These are phyloP conservation scores for Chymomyza fuscimana DNA, from an alignment of 2,888 invertebrate genomes.

Conservation along the genomic window DNA sequence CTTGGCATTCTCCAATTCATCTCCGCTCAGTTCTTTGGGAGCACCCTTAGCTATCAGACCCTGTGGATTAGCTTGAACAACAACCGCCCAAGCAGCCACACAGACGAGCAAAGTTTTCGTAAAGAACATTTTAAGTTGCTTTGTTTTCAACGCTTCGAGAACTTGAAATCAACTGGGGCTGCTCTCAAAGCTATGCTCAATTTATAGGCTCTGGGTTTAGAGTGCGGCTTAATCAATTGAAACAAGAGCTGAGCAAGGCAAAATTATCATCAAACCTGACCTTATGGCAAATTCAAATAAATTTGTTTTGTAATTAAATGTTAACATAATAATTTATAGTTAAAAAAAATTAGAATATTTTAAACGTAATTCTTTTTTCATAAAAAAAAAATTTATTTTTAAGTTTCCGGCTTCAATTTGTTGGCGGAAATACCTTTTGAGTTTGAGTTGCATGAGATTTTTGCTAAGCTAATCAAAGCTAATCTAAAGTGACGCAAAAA, in stretches of 20 bases:
- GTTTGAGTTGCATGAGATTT: too few species aligned
- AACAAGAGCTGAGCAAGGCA: not conserved
- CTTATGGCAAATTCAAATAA: not conserved
- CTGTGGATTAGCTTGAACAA: not conserved
- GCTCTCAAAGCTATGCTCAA: not conserved
- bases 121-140: not conserved
- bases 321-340: too few species aligned
- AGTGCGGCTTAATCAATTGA: not conserved
- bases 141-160: not conserved
- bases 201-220: not conserved
- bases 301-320: too few species aligned
- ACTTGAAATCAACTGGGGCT: not conserved
- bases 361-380: too few species aligned
- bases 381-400: too few species aligned
- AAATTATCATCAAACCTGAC: not conserved
- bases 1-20: slow-evolving; percentile 8
- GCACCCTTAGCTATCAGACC: slow-evolving; percentile 20
- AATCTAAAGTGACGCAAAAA: too few species aligned
- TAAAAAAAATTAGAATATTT: too few species aligned
- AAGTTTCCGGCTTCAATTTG: too few species aligned
- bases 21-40: not conserved
- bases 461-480: too few species aligned
- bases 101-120: not conserved
- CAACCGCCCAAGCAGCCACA: not conserved
- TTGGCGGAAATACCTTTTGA: too few species aligned